These are phyloP conservation scores for Ganaspis sp. DNA, from an alignment of 1,140 invertebrate species.

Conservation along the genomic window DNA sequence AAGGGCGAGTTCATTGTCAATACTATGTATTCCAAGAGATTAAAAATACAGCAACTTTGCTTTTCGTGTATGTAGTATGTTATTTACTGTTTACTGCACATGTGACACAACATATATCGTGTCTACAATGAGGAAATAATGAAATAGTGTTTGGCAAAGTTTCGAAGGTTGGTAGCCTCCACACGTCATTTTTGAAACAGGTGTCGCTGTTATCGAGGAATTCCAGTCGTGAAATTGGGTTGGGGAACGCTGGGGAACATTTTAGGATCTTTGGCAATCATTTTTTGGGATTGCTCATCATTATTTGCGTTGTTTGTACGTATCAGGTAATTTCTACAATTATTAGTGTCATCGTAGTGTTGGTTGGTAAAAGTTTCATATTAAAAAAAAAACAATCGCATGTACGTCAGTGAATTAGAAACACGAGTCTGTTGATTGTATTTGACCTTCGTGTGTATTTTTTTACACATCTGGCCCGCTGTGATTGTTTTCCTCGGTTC, in stretches of 20 bases:
- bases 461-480: constrained; percentile 17
- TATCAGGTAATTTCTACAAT: constrained; percentile 39
- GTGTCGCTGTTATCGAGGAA: constrained; percentile 39
- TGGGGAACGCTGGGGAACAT: constrained; percentile 44
- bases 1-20: too few relatives aligned
- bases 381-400: not conserved
- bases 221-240: constrained; percentile 32
- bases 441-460: constrained; percentile 10
- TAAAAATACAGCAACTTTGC: too few relatives aligned
- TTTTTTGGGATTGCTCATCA: constrained; percentile 35
- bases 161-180: constrained; percentile 34
- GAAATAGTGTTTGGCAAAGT: not conserved
- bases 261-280: constrained; percentile 42
- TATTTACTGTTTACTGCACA: too few relatives aligned
- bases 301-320: constrained; percentile 39
- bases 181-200: constrained; percentile 34
- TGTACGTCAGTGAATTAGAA: not conserved
- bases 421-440: not conserved
- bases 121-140: not conserved
- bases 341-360: too few relatives aligned
- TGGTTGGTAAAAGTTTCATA: constrained; percentile 5
- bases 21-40: too few relatives aligned
- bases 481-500: constrained; percentile 53
- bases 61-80: too few relatives aligned
- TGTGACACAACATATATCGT: not conserved